A percentile compares a stretch with the other conserved stretches of the same genome.
Conservation (phyloP, 2,888 invertebrate species). For the Synergus laeviventris region DNA sequence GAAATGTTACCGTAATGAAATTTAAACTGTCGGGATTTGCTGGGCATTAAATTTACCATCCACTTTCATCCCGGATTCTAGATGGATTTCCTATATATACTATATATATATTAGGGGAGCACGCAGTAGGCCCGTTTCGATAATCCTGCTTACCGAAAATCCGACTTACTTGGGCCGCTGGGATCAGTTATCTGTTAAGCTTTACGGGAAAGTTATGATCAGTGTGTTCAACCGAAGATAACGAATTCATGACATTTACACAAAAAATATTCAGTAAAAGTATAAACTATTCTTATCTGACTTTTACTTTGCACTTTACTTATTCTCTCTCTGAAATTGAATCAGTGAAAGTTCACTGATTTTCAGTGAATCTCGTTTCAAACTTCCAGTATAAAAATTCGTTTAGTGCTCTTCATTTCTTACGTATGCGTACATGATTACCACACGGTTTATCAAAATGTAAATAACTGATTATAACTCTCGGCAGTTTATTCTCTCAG, state of each 20-base stretch:
- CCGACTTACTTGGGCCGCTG: slow-evolving; percentile 16
- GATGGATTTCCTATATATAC: slow-evolving; percentile 34
- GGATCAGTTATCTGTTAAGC: slow-evolving; percentile 12
- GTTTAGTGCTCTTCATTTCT: too few relatives aligned
- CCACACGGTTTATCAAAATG: background rate
- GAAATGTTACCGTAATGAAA: slow-evolving; percentile 54
- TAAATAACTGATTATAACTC: slow-evolving; percentile 20
- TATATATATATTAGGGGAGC: too few relatives aligned
- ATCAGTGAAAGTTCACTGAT: too few relatives aligned
- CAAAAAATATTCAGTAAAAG: background rate
- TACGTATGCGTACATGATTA: background rate
- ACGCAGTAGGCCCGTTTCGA: slow-evolving; percentile 42
- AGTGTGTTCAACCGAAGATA: slow-evolving; percentile 30
- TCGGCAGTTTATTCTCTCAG: background rate
- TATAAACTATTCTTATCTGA: background rate
- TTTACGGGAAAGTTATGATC: slow-evolving; percentile 23
- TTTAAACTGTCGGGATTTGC: slow-evolving; percentile 50
- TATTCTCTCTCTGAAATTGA: background rate
- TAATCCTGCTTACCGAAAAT: slow-evolving; percentile 44
- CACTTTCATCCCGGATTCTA: background rate
- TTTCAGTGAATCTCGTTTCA: too few relatives aligned
- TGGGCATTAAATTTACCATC: slow-evolving; percentile 45
- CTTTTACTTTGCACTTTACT: background rate
- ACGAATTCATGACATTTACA: slow-evolving; percentile 20
- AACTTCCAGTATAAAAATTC: too few relatives aligned